Percentiles rank a stretch among this genome's conserved stretches.
These are phyloP conservation scores for Lerema accius DNA, from an alignment of 1,140 invertebrate species.

Conservation along the genomic window DNA sequence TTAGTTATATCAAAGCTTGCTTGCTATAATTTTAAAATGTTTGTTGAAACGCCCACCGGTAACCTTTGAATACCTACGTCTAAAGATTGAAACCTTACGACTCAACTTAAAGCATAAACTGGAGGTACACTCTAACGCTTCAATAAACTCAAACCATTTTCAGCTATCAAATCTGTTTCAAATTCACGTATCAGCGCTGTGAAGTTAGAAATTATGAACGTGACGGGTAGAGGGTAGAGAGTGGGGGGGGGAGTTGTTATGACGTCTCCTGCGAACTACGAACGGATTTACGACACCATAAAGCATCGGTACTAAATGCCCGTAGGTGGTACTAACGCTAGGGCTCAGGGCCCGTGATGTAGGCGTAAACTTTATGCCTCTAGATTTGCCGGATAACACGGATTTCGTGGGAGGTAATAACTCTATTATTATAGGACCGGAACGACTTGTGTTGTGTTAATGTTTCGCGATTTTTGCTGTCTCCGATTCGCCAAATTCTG, in stretches of 20 bases:
- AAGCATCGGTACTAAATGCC: constrained; percentile 17
- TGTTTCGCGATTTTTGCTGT: neutral
- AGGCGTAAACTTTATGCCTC: constrained; percentile 8
- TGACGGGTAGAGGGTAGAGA: neutral
- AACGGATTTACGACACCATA: constrained; percentile 25
- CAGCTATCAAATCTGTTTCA: too few species aligned
- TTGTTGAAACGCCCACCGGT: too few species aligned
- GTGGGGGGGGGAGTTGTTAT: neutral
- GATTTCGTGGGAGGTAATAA: neutral
- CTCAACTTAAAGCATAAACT: too few species aligned
- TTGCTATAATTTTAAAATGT: too few species aligned
- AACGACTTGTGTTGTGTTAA: neutral
- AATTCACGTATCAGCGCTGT: neutral
- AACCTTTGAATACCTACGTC: too few species aligned
- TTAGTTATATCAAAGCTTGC: too few species aligned
- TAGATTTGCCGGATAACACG: constrained; percentile 11
- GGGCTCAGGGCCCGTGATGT: constrained; percentile 13
- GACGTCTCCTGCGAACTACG: constrained; percentile 1
- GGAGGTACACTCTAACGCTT: too few species aligned
- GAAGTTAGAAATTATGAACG: constrained; percentile 6
- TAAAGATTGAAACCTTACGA: too few species aligned
- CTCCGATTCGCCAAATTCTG: neutral
- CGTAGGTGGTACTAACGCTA: constrained; percentile 2
- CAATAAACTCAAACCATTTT: too few species aligned
- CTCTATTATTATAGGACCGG: neutral